Evolutionary conservation across 1,140 invertebrate genomes (phyloP).

Genomic region (Coptotermes formosanus): DNA sequence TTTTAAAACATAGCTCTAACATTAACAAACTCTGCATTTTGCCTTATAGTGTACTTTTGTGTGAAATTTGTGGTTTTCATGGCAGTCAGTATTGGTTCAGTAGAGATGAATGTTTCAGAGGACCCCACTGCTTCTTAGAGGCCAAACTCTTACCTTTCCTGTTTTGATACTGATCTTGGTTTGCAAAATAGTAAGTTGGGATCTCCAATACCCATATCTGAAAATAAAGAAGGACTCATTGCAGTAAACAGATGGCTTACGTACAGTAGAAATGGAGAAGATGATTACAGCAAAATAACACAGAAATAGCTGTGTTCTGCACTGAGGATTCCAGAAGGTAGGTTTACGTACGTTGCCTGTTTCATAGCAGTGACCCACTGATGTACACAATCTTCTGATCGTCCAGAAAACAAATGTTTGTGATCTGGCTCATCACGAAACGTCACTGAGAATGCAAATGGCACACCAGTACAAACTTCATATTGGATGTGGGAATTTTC

Average conservation of each 20-base stretch:
- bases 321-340: background rate
- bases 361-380: conserved; percentile 60
- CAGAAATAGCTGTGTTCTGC: background rate
- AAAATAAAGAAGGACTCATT: conserved; percentile 20
- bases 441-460: conserved; percentile 66
- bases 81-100: too few species aligned
- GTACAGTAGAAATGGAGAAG: background rate
- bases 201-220: conserved; percentile 62
- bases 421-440: conserved; percentile 66
- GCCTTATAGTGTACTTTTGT: too few species aligned
- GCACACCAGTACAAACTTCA: conserved; percentile 58
- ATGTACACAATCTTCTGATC: conserved; percentile 59
- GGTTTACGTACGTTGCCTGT: conserved; percentile 47
- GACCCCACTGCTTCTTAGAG: background rate
- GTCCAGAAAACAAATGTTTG: conserved; percentile 61
- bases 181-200: conserved; percentile 56
- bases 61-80: too few species aligned
- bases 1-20: too few species aligned
- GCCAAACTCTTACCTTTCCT: conserved; percentile 49
- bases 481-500: conserved; percentile 65
- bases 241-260: background rate
- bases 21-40: too few species aligned
- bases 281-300: background rate
- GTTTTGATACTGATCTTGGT: conserved; percentile 58
- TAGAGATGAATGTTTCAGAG: background rate